These are phyloP conservation scores for Drosophila quinaria DNA, from an alignment of 2,888 invertebrate genomes.

Conservation along the genomic window DNA sequence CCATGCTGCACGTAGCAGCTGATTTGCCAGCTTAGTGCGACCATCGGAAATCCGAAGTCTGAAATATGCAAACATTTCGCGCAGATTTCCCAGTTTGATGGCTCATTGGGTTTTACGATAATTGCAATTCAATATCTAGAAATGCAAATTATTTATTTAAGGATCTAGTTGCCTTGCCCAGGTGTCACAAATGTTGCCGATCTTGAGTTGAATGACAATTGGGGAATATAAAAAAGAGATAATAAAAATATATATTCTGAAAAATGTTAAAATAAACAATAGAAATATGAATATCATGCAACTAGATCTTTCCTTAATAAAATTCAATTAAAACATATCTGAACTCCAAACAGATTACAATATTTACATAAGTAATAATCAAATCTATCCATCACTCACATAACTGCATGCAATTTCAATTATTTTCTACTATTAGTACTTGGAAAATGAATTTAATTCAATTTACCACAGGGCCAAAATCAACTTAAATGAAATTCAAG, in stretches of 20 bases:
- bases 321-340: not conserved
- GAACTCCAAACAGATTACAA: not conserved
- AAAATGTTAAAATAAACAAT: too few species aligned
- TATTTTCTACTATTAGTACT: not conserved
- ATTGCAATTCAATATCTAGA: slow-evolving; percentile 33
- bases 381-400: not conserved
- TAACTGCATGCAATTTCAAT: not conserved
- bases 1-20: slow-evolving; percentile 24
- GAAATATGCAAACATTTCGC: slow-evolving; percentile 33
- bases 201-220: not conserved
- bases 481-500: slow-evolving; percentile 55
- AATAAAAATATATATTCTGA: too few species aligned
- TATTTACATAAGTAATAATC: not conserved
- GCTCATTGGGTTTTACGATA: slow-evolving; percentile 31
- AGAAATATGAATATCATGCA: too few species aligned
- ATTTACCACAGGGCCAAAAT: slow-evolving; percentile 38
- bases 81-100: slow-evolving; percentile 24
- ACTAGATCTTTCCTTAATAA: not conserved
- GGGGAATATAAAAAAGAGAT: not conserved
- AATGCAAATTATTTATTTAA: slow-evolving; percentile 9
- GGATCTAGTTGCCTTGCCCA: not conserved
- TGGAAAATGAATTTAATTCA: slow-evolving; percentile 54
- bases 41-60: slow-evolving; percentile 20
- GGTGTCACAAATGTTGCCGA: slow-evolving; percentile 7
- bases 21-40: slow-evolving; percentile 48